Evolutionary conservation across 2,888 invertebrate species (phyloP).

Genomic region (Punctoribates punctum): DNA sequence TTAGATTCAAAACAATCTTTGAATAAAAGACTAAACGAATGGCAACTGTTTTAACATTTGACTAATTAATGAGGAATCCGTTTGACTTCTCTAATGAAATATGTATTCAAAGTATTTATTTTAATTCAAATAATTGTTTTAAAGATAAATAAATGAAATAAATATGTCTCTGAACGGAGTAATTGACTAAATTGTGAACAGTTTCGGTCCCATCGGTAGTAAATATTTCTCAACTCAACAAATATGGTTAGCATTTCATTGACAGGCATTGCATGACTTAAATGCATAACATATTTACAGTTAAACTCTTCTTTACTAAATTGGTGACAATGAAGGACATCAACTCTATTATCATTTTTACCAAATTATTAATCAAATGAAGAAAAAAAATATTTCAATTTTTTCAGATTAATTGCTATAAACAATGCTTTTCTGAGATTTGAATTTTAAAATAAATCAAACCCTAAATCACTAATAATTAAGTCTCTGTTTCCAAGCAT

Average conservation of each 20-base stretch:
- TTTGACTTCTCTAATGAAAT: background rate
- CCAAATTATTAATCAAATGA: background rate
- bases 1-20: conserved; percentile 5
- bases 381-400: background rate
- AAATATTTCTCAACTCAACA: background rate
- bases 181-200: background rate
- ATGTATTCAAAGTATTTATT: background rate
- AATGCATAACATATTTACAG: conserved; percentile 21
- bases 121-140: background rate
- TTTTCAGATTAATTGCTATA: background rate
- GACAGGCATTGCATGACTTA: conserved; percentile 16
- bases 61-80: background rate
- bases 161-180: background rate
- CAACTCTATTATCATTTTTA: background rate
- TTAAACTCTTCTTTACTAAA: conserved; percentile 13
- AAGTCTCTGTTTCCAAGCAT: background rate
- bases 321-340: conserved; percentile 25
- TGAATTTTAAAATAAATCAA: background rate
- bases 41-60: background rate
- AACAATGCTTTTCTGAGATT: background rate
- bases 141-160: background rate
- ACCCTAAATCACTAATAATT: background rate
- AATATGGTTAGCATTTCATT: conserved; percentile 14
- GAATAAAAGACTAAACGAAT: background rate
- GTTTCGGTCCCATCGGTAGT: background rate